phyloP scores from a whole-genome alignment of 2,113 vertebrate species.

The Cyrtonyx montezumae region DNA sequence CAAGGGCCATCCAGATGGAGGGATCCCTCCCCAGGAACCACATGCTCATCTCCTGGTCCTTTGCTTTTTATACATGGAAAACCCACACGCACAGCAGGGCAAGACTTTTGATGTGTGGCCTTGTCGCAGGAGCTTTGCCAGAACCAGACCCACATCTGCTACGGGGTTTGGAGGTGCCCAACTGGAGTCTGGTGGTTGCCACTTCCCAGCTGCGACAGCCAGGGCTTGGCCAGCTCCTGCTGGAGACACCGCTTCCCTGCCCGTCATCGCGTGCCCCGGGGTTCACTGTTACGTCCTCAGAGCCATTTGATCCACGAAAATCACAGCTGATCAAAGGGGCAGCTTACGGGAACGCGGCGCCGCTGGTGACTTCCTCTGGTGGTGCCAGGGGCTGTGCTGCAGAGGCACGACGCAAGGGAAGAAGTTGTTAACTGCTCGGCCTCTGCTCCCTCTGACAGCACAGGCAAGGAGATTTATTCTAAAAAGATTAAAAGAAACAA shows the following conservation, averaged over 20 bases:
- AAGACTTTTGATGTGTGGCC: neutral
- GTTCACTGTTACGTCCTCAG: slow-evolving; percentile 13
- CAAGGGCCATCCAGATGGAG: neutral
- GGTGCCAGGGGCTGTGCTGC: slow-evolving; percentile 43
- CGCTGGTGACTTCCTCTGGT: slow-evolving; percentile 50
- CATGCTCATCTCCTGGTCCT: neutral
- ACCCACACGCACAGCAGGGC: neutral
- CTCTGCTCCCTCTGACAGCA: neutral
- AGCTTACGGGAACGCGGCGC: slow-evolving; percentile 49
- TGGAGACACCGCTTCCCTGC: slow-evolving; percentile 6
- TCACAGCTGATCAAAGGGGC: slow-evolving; percentile 53
- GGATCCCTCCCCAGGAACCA: neutral
- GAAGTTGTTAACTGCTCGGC: slow-evolving; percentile 8
- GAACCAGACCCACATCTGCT: neutral
- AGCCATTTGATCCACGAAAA: slow-evolving; percentile 34
- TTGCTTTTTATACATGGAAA: neutral
- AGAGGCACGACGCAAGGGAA: neutral
- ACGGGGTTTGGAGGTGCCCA: neutral
- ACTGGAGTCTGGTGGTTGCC: neutral
- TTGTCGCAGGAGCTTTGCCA: neutral
- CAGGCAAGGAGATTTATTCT: neutral
- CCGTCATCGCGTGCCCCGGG: neutral
- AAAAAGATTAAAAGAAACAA: neutral
- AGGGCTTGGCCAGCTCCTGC: neutral
- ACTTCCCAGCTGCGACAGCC: neutral